Evolutionary conservation across 2,113 vertebrate species (phyloP).

Genomic region (Gadus chalcogrammus): DNA sequence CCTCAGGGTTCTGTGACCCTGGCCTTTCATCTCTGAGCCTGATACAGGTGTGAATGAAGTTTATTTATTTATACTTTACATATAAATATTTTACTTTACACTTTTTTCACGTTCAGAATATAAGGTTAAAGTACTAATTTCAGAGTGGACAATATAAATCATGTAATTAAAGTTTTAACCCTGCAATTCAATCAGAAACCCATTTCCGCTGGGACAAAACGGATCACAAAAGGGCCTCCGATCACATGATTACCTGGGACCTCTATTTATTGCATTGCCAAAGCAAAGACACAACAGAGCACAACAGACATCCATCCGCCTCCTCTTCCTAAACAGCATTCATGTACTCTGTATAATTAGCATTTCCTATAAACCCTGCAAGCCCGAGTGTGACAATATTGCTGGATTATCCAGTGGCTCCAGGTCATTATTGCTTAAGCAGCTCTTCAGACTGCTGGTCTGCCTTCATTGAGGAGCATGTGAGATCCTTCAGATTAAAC

Average conservation of each 20-base stretch:
- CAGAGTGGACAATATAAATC: too few species aligned
- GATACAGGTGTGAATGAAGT: too few species aligned
- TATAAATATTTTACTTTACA: too few species aligned
- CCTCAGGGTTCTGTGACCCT: too few species aligned
- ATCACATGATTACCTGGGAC: background rate
- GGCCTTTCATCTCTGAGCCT: too few species aligned
- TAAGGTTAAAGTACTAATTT: too few species aligned
- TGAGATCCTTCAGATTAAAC: constrained; percentile 34
- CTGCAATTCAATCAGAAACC: too few species aligned
- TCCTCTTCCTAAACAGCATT: background rate
- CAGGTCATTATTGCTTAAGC: background rate
- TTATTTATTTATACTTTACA: too few species aligned
- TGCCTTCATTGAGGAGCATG: constrained; percentile 16
- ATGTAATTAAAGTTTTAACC: too few species aligned
- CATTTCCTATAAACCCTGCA: constrained; percentile 9
- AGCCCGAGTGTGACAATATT: background rate
- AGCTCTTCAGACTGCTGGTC: constrained; percentile 17
- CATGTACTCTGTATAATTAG: background rate
- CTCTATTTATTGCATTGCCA: constrained; percentile 2
- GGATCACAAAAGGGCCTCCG: too few species aligned
- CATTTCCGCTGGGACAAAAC: too few species aligned
- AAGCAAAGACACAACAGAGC: constrained; percentile 5
- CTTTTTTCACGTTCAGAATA: too few species aligned
- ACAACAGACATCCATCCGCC: background rate
- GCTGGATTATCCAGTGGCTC: constrained; percentile 1